Evolutionary conservation across 2,888 invertebrate genomes (phyloP).

Genomic region (Carpatolechia fugitivella): DNA sequence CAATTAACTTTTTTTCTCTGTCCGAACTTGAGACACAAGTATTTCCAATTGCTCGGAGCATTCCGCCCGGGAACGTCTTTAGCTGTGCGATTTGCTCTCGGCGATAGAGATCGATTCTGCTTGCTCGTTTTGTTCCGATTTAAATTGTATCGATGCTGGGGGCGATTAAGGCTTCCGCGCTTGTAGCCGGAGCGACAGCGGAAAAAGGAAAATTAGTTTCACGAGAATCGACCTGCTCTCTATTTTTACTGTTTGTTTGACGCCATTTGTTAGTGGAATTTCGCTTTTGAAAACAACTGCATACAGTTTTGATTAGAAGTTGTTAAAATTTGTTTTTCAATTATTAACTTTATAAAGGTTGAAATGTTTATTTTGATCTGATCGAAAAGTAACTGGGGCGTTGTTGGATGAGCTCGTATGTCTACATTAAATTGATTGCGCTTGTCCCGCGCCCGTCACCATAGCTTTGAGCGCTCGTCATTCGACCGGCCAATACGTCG

Average conservation of each 20-base stretch:
- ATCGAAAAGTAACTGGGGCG: slow-evolving; percentile 1
- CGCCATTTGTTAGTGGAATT: not conserved
- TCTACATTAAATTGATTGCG: slow-evolving; percentile 6
- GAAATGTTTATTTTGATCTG: not conserved
- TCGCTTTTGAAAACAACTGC: not conserved
- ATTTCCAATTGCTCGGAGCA: slow-evolving; percentile 64
- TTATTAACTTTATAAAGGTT: not conserved
- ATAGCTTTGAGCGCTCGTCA: slow-evolving; percentile 22
- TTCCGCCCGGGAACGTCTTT: slow-evolving; percentile 68
- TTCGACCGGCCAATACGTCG: slow-evolving; percentile 31
- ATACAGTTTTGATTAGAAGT: not conserved
- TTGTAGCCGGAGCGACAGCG: slow-evolving; percentile 34
- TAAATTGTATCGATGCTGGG: slow-evolving; percentile 72
- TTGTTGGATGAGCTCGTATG: not conserved
- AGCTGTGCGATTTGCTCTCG: slow-evolving; percentile 72
- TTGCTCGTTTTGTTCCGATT: slow-evolving; percentile 71
- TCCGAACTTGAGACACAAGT: slow-evolving; percentile 58
- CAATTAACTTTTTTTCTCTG: slow-evolving; percentile 72
- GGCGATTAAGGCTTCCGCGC: slow-evolving; percentile 68
- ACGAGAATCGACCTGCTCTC: slow-evolving; percentile 21
- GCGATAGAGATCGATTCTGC: slow-evolving; percentile 70
- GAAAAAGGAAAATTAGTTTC: slow-evolving; percentile 54
- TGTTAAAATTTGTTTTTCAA: not conserved
- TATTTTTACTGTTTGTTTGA: slow-evolving; percentile 7
- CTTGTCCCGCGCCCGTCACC: slow-evolving; percentile 11